Conservation (phyloP, 2,113 vertebrate genomes). For the Neolamprologus falcicula region DNA sequence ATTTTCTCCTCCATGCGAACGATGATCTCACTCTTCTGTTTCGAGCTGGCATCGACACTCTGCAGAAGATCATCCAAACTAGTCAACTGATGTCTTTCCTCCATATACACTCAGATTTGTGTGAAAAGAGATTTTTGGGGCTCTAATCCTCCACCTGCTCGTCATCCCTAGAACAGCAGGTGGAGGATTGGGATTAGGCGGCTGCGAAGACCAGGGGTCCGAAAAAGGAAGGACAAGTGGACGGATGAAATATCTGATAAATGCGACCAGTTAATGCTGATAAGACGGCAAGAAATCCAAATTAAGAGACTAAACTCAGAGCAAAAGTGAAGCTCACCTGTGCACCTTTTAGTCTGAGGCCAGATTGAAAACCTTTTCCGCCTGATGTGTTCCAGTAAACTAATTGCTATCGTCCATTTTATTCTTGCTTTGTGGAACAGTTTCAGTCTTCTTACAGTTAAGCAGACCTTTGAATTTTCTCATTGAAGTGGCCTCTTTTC, state of each 20-base stretch:
- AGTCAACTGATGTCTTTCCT: not conserved
- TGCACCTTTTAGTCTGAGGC: not conserved
- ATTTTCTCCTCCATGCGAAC: conserved; percentile 92
- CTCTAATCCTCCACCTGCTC: not conserved
- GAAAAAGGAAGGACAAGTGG: not conserved
- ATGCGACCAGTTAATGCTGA: not conserved
- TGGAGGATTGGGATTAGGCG: accelerated
- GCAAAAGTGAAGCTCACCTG: accelerated
- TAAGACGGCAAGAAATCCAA: accelerated
- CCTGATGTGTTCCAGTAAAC: not conserved
- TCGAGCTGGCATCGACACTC: conserved; percentile 83
- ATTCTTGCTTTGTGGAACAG: not conserved
- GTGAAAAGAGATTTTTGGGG: not conserved
- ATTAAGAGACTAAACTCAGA: not conserved
- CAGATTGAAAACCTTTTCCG: accelerated
- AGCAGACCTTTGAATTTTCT: not conserved
- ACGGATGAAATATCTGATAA: not conserved
- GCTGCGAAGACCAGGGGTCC: accelerated
- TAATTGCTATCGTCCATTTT: not conserved
- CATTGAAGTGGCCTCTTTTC: accelerated
- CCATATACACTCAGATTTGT: accelerated
- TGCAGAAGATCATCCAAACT: conserved; percentile 12
- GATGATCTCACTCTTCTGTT: conserved; percentile 92
- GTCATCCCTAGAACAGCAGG: accelerated
- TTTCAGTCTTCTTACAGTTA: accelerated